Evolutionary conservation across 2,113 vertebrate genomes (phyloP).

Genomic region (Perca fluviatilis): DNA sequence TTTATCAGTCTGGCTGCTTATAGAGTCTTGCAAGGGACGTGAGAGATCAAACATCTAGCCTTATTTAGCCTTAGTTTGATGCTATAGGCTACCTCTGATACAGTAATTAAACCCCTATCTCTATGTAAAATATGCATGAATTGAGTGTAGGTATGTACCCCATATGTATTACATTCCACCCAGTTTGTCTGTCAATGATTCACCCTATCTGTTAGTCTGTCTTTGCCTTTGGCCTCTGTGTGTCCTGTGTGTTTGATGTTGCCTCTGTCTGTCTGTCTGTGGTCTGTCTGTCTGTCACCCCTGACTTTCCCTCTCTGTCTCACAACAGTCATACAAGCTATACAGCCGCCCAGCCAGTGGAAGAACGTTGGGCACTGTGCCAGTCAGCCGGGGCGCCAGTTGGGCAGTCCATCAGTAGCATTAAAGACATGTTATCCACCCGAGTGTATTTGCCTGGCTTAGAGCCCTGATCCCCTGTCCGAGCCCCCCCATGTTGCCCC

Average conservation of each 20-base stretch:
- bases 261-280: slow-evolving; percentile 3
- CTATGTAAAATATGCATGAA: not conserved
- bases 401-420: slow-evolving; percentile 74
- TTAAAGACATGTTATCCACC: slow-evolving; percentile 79
- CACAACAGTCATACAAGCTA: slow-evolving; percentile 55
- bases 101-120: not conserved
- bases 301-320: slow-evolving; percentile 55
- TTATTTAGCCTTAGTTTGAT: not conserved
- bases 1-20: not conserved
- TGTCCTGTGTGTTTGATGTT: slow-evolving; percentile 31
- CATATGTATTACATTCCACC: not conserved
- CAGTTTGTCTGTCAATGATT: slow-evolving; percentile 13
- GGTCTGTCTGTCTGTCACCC: slow-evolving; percentile 48
- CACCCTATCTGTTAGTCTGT: slow-evolving; percentile 5
- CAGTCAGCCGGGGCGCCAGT: slow-evolving; percentile 75
- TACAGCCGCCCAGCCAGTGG: slow-evolving; percentile 61
- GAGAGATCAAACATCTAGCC: not conserved
- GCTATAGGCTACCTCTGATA: not conserved
- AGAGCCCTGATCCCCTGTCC: slow-evolving; percentile 70
- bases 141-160: not conserved
- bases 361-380: slow-evolving; percentile 64
- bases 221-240: slow-evolving; percentile 34
- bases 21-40: not conserved
- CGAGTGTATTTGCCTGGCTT: slow-evolving; percentile 72
- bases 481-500: slow-evolving; percentile 48